phyloP scores from a whole-genome alignment of 1,140 invertebrate species.

The Metaphire vulgaris region DNA sequence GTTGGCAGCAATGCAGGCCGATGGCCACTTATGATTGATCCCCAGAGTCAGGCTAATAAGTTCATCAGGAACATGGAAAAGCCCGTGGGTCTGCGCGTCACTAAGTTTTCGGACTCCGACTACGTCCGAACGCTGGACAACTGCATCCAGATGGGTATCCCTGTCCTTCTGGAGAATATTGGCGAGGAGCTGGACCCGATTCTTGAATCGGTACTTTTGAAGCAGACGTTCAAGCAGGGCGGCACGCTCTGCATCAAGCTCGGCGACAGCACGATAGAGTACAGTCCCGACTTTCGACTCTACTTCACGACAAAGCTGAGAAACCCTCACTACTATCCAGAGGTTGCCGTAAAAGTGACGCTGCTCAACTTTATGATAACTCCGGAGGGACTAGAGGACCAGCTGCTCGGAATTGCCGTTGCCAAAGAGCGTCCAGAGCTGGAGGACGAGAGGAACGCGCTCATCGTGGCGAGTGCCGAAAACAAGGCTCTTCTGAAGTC shows the following conservation, averaged over 20 bases:
- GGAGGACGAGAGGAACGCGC: slow-evolving; percentile 84
- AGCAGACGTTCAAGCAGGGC: slow-evolving; percentile 78
- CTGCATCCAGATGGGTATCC: slow-evolving; percentile 72
- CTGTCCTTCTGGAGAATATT: slow-evolving; percentile 67
- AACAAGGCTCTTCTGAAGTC: slow-evolving; percentile 83
- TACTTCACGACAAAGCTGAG: slow-evolving; percentile 87
- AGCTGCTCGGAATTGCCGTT: slow-evolving; percentile 80
- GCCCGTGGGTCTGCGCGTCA: slow-evolving; percentile 71
- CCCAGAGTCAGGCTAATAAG: slow-evolving; percentile 53
- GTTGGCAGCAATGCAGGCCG: slow-evolving; percentile 42
- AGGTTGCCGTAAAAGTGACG: slow-evolving; percentile 83
- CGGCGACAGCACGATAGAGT: slow-evolving; percentile 76
- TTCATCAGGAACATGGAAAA: slow-evolving; percentile 58
- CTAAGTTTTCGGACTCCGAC: slow-evolving; percentile 67
- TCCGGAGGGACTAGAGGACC: slow-evolving; percentile 70
- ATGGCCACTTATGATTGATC: slow-evolving; percentile 55
- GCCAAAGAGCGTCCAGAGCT: slow-evolving; percentile 80
- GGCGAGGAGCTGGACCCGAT: slow-evolving; percentile 81
- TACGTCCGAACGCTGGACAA: slow-evolving; percentile 80
- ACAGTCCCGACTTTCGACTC: slow-evolving; percentile 75
- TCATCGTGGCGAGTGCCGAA: slow-evolving; percentile 80
- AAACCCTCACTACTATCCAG: slow-evolving; percentile 87
- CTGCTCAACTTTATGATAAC: slow-evolving; percentile 91
- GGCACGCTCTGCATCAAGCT: slow-evolving; percentile 73
- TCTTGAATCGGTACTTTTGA: slow-evolving; percentile 75